A percentile compares a stretch with the other conserved stretches of the same genome.
phyloP scores from a whole-genome alignment of 2,888 invertebrate species.

The Chironomus riparius region DNA sequence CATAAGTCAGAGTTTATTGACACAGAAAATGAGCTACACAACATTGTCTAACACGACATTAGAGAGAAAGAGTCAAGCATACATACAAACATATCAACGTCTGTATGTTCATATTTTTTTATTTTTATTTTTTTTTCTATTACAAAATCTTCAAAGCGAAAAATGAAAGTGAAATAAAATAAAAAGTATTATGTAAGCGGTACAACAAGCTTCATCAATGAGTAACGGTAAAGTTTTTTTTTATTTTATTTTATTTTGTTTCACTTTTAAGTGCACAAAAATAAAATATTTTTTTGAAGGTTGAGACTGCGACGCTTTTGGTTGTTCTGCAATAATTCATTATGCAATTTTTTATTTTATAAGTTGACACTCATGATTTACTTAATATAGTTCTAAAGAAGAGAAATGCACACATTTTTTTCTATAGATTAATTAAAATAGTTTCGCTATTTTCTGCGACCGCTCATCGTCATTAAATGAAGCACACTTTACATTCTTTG shows the following conservation, averaged over 20 bases:
- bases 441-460: no score
- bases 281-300: not conserved
- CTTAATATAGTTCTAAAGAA: not conserved
- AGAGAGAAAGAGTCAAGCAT: no score
- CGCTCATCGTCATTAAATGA: not conserved
- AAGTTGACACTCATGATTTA: no score
- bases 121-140: slow-evolving; percentile 10
- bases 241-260: slow-evolving; percentile 3
- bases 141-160: slow-evolving; percentile 21
- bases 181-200: slow-evolving; percentile 11
- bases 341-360: not conserved
- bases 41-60: not conserved
- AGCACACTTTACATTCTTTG: not conserved
- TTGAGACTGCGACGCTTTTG: slow-evolving; percentile 6
- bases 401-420: not conserved
- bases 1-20: slow-evolving; percentile 16
- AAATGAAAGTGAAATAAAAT: slow-evolving; percentile 25
- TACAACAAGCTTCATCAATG: not conserved
- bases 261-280: not conserved
- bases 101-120: not conserved
- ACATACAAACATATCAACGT: not conserved
- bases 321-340: not conserved
- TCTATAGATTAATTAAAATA: not conserved
- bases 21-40: not conserved
- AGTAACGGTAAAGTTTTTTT: slow-evolving; percentile 4